phyloP scores from a whole-genome alignment of 2,113 vertebrate species.

The Oreochromis aureus region DNA sequence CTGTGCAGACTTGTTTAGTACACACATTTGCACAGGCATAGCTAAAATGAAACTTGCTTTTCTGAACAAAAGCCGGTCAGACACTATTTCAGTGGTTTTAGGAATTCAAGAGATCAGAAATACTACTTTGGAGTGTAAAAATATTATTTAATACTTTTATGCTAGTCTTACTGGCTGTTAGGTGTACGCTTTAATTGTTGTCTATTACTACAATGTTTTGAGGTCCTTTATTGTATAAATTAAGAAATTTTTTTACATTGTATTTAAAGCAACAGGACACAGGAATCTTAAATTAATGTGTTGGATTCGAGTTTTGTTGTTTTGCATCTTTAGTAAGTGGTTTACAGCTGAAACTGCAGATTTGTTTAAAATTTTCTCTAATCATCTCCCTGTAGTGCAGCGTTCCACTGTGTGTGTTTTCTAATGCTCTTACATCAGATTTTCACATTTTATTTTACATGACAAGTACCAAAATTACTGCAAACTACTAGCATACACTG shows the following conservation, averaged over 20 bases:
- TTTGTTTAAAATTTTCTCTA: neutral
- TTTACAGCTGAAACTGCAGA: neutral
- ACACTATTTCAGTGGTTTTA: neutral
- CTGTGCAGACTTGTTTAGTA: neutral
- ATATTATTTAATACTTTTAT: rapidly evolving
- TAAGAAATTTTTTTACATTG: neutral
- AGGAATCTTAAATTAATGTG: neutral
- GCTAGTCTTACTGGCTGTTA: rapidly evolving
- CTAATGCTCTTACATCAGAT: neutral
- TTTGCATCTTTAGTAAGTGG: neutral
- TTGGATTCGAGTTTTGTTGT: neutral
- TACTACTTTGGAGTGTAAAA: neutral
- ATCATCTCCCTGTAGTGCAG: neutral
- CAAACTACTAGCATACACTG: neutral
- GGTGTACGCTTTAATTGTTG: neutral
- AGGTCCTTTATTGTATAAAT: neutral
- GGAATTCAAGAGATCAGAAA: neutral
- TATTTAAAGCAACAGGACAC: neutral
- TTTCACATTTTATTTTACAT: neutral
- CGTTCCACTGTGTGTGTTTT: neutral
- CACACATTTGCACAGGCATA: neutral
- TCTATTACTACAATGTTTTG: neutral
- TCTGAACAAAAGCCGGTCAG: rapidly evolving
- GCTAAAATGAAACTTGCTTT: neutral
- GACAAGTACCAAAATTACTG: neutral